Conservation (phyloP, 2,113 vertebrate genomes). For the Coreoperca whiteheadi region DNA sequence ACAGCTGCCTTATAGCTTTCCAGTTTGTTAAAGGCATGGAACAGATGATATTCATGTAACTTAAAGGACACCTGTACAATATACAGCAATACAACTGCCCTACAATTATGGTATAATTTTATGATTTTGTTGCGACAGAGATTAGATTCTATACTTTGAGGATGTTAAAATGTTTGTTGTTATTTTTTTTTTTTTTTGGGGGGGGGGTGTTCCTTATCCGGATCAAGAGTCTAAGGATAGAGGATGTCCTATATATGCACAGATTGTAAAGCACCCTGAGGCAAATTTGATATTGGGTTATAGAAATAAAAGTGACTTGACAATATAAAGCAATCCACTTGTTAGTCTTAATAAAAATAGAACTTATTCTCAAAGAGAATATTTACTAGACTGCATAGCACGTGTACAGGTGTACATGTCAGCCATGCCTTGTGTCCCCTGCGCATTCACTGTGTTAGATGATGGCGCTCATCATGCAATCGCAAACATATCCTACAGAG, state of each 20-base stretch:
- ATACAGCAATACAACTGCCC: not conserved
- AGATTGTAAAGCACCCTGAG: no score
- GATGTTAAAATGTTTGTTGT: no score
- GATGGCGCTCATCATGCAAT: not conserved
- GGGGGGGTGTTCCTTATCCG: no score
- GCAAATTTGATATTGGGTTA: no score
- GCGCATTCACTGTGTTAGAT: not conserved
- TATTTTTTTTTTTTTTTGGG: no score
- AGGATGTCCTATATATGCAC: no score
- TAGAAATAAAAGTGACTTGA: no score
- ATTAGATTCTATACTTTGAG: not conserved
- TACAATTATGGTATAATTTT: not conserved
- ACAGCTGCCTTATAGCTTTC: not conserved
- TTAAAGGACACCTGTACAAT: not conserved
- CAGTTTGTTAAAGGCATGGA: conserved; percentile 2
- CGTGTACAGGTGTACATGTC: not conserved
- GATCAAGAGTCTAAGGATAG: no score
- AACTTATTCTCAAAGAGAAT: not conserved
- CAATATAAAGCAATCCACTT: not conserved
- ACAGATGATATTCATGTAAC: not conserved
- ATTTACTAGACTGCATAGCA: not conserved
- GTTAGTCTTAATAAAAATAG: not conserved
- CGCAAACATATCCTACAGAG: not conserved
- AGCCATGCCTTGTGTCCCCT: no score
- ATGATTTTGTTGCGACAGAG: not conserved